Evolutionary conservation across 2,113 vertebrate genomes (phyloP).

Genomic region (Grammomys surdaster): DNA sequence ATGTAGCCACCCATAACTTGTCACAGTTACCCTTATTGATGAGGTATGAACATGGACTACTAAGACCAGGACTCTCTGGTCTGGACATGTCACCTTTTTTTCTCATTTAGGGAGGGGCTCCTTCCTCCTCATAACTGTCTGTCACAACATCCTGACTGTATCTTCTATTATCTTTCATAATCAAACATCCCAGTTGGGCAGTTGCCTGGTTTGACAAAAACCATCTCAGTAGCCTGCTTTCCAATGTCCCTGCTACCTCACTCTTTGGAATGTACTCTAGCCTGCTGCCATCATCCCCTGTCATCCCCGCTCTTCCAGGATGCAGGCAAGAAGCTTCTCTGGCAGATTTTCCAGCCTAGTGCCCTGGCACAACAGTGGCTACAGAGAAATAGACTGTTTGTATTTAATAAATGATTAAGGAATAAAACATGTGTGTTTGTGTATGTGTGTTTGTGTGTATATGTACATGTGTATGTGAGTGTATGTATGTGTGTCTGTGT

Average conservation of each 20-base stretch:
- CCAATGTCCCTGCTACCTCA: accelerated
- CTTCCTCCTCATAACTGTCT: not conserved
- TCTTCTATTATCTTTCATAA: not conserved
- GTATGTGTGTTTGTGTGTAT: not conserved
- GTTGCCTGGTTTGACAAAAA: not conserved
- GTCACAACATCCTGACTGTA: not conserved
- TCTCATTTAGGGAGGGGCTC: not conserved
- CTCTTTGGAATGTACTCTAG: accelerated
- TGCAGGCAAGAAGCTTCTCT: not conserved
- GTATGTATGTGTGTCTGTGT: accelerated
- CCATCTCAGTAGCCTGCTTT: not conserved
- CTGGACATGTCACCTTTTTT: too few species aligned
- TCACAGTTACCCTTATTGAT: accelerated
- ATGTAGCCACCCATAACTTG: not conserved
- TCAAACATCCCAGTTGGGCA: accelerated
- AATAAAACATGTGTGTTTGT: not conserved
- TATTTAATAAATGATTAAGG: not conserved
- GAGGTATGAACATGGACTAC: accelerated
- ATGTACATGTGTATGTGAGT: not conserved
- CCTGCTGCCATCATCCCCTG: too few species aligned
- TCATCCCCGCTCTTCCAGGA: accelerated
- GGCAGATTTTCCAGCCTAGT: not conserved
- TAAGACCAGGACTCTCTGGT: not conserved
- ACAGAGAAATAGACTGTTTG: not conserved
- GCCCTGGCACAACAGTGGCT: not conserved